A percentile compares a stretch with the other conserved stretches of the same genome.
Conservation (phyloP, 2,797 vertebrate genomes). For the Numenius phaeopus region DNA sequence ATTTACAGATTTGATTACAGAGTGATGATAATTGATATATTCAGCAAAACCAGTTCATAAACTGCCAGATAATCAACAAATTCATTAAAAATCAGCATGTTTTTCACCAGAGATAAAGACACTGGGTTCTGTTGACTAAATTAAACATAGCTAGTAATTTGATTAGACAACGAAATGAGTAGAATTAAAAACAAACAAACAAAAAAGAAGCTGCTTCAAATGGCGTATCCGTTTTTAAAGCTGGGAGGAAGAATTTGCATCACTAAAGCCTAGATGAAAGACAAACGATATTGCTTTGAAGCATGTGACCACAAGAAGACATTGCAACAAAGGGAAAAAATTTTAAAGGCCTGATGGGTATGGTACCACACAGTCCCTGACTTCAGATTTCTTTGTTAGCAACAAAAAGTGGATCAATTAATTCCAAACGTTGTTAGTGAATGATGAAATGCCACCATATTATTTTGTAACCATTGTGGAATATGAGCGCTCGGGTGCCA, state of each 20-base stretch:
- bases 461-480: background rate
- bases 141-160: background rate
- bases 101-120: background rate
- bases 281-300: background rate
- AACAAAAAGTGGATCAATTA: background rate
- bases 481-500: background rate
- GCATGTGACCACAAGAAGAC: background rate
- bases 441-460: background rate
- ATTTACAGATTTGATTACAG: background rate
- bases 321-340: background rate
- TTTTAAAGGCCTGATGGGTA: background rate
- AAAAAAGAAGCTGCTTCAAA: background rate
- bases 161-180: background rate
- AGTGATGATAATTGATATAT: background rate
- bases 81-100: background rate
- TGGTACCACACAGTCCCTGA: no score
- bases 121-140: background rate
- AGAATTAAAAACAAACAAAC: background rate
- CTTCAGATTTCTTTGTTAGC: background rate
- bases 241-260: background rate
- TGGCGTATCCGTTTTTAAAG: background rate
- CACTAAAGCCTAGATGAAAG: background rate
- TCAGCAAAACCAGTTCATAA: background rate
- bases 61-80: background rate
- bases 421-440: background rate